phyloP scores from a whole-genome alignment of 2,113 vertebrate species.

The Tichodroma muraria region DNA sequence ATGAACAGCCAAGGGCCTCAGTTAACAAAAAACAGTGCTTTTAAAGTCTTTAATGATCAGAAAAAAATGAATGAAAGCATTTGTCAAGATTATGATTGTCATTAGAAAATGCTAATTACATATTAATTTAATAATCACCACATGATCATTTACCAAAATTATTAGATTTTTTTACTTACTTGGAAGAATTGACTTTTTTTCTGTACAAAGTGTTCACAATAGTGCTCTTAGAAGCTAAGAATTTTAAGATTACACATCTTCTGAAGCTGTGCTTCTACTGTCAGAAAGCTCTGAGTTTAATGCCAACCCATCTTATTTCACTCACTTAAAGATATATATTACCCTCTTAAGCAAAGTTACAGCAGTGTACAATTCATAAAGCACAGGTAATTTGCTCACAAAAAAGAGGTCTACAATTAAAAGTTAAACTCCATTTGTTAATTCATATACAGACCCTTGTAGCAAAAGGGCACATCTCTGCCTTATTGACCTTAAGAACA shows the following conservation, averaged over 20 bases:
- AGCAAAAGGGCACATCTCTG: background rate
- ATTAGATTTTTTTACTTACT: slow-evolving; percentile 36
- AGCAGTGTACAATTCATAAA: background rate
- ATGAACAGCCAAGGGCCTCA: slow-evolving; percentile 77
- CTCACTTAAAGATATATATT: background rate
- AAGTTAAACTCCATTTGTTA: background rate
- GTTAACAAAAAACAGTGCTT: slow-evolving; percentile 74
- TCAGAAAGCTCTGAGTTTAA: background rate
- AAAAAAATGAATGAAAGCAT: slow-evolving; percentile 58
- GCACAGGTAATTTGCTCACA: background rate
- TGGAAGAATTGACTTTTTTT: background rate
- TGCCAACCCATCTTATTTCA: background rate
- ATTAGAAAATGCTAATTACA: slow-evolving; percentile 64
- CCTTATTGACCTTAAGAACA: background rate
- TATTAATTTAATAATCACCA: slow-evolving; percentile 58
- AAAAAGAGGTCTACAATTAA: background rate
- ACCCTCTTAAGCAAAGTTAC: background rate
- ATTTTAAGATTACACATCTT: background rate
- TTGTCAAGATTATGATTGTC: slow-evolving; percentile 56
- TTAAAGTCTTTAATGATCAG: slow-evolving; percentile 51
- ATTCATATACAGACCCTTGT: background rate
- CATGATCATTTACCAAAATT: slow-evolving; percentile 52
- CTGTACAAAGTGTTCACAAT: background rate
- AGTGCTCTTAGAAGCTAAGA: background rate
- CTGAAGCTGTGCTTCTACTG: background rate